Percentiles rank a stretch among this genome's conserved stretches.
Evolutionary conservation across 2,888 invertebrate genomes (phyloP).

Genomic region (Xanthorhoe designata): DNA sequence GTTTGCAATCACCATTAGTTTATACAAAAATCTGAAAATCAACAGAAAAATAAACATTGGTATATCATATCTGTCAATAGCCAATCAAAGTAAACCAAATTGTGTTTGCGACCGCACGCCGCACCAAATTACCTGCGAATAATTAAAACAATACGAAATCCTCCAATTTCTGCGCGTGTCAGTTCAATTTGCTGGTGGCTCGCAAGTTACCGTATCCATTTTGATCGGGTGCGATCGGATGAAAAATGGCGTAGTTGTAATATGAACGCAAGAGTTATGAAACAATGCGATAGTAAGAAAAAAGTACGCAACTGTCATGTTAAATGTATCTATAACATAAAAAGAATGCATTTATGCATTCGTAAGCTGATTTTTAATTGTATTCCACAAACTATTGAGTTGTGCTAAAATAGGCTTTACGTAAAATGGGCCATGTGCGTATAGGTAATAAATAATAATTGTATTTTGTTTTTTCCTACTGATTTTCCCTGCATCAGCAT

Average conservation of each 20-base stretch:
- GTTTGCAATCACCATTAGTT: neutral
- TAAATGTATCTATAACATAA: no score
- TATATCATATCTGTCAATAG: neutral
- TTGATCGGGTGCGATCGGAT: constrained; percentile 20
- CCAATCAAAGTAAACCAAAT: constrained; percentile 6
- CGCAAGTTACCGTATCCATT: constrained; percentile 41
- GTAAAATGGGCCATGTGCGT: no score
- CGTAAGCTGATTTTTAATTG: no score
- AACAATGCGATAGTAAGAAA: neutral
- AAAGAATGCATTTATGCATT: no score
- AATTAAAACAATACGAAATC: constrained; percentile 22
- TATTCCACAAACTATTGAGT: no score
- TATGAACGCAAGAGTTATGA: neutral
- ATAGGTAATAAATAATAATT: no score
- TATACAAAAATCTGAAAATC: neutral
- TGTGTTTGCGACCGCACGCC: constrained; percentile 1
- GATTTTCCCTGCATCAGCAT: no score
- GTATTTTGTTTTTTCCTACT: no score
- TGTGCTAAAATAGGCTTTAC: no score
- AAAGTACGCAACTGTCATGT: neutral
- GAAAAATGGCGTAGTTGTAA: constrained; percentile 12
- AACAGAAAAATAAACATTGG: neutral
- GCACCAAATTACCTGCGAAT: constrained; percentile 17
- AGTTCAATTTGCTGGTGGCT: constrained; percentile 31
- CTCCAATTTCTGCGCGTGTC: constrained; percentile 23